Conservation (phyloP, 2,797 vertebrate species). For the Spea hammondii region DNA sequence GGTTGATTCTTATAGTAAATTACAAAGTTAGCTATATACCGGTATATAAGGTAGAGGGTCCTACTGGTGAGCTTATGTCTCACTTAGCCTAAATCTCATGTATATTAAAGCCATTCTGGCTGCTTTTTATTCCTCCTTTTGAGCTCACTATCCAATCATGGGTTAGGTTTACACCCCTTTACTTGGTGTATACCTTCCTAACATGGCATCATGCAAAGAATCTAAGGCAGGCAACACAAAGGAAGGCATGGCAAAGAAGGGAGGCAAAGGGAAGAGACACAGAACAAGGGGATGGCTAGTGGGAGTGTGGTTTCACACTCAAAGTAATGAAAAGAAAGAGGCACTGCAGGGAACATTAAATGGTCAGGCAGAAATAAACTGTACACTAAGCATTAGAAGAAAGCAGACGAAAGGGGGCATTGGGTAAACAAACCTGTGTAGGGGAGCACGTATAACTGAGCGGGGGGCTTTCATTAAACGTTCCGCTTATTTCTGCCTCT, state of each 20-base stretch:
- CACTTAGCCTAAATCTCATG: too few relatives aligned
- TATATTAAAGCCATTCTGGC: too few relatives aligned
- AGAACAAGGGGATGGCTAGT: background rate
- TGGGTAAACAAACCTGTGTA: background rate
- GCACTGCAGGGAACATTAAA: background rate
- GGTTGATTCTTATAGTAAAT: too few relatives aligned
- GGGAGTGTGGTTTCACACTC: background rate
- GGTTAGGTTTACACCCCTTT: background rate
- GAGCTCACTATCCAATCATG: background rate
- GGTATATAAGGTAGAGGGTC: too few relatives aligned
- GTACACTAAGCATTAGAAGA: background rate
- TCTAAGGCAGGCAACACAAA: background rate
- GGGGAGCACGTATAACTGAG: background rate
- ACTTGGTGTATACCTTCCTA: background rate
- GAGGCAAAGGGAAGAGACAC: background rate
- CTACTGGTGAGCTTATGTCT: too few relatives aligned
- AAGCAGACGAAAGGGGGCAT: background rate
- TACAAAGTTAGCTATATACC: too few relatives aligned
- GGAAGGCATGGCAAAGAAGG: background rate
- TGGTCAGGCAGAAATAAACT: background rate
- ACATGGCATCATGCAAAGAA: background rate
- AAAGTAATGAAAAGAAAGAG: background rate
- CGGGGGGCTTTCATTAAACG: background rate
- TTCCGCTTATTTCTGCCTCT: background rate
- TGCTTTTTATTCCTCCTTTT: background rate